phyloP scores from a whole-genome alignment of 2,797 vertebrate genomes.

The Stomatorhinus walkeri region DNA sequence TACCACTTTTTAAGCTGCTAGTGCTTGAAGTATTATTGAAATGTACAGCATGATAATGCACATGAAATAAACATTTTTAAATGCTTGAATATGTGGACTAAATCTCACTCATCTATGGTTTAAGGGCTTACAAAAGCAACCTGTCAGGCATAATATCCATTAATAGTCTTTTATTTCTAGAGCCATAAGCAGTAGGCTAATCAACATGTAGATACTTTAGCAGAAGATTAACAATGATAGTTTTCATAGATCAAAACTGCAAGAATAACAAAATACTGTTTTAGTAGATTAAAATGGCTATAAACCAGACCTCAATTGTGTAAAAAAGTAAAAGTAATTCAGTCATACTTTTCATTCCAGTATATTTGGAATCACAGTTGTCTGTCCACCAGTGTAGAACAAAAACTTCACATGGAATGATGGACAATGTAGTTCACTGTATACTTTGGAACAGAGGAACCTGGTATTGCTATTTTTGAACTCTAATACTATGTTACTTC shows the following conservation, averaged over 20 bases:
- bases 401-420: conserved; percentile 32
- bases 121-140: neutral
- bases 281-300: conserved; percentile 23
- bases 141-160: conserved; percentile 18
- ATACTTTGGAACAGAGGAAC: conserved; percentile 23
- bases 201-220: conserved; percentile 19
- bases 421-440: conserved; percentile 20
- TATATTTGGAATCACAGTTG: conserved; percentile 42
- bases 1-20: neutral
- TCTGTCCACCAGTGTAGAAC: conserved; percentile 29
- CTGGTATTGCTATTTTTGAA: conserved; percentile 27
- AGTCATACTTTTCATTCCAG: conserved; percentile 35
- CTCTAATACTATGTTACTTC: conserved; percentile 40
- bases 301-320: conserved; percentile 20
- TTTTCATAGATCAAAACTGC: conserved; percentile 17
- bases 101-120: neutral
- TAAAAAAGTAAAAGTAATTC: conserved; percentile 31
- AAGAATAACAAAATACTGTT: conserved; percentile 24
- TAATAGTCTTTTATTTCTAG: conserved; percentile 45
- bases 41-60: neutral
- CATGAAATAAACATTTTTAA: neutral
- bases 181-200: conserved; percentile 45
- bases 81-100: neutral
- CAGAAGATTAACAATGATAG: conserved; percentile 40
- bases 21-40: neutral